Percentiles rank a stretch among this genome's conserved stretches.
Conservation (phyloP, 2,888 invertebrate species). For the Nomada lathburiana region DNA sequence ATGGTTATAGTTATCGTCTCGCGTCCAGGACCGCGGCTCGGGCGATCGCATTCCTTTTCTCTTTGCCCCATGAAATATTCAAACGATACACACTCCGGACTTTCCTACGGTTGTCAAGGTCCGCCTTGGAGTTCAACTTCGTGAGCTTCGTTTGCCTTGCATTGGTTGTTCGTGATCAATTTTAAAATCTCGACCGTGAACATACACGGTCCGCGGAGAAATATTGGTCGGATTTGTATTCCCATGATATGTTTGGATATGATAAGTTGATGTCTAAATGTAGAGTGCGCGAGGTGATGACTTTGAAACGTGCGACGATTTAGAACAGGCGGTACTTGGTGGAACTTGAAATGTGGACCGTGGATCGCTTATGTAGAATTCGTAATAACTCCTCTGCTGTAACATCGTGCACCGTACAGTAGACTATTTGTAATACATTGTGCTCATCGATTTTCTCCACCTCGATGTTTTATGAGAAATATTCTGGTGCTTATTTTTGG, state of each 20-base stretch:
- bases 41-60: not conserved
- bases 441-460: too few species aligned
- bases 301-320: slow-evolving; percentile 1
- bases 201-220: not conserved
- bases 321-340: not conserved
- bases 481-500: too few species aligned
- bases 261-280: not conserved
- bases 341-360: not conserved
- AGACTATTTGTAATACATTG: too few species aligned
- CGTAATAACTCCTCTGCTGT: too few species aligned
- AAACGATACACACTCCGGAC: slow-evolving; percentile 9
- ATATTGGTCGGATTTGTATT: slow-evolving; percentile 10
- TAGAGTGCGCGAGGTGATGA: not conserved
- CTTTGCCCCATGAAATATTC: slow-evolving; percentile 40
- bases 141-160: not conserved
- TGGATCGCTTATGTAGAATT: not conserved
- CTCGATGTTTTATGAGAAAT: too few species aligned
- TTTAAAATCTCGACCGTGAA: not conserved
- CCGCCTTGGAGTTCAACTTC: slow-evolving; percentile 6
- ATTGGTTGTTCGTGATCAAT: slow-evolving; percentile 9
- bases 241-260: not conserved
- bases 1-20: slow-evolving; percentile 26
- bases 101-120: slow-evolving; percentile 5
- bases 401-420: too few species aligned
- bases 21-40: too few species aligned